Percentiles rank a stretch among this genome's conserved stretches.
These are phyloP conservation scores for Pachycephala philippinensis DNA, from an alignment of 2,113 vertebrate genomes.

Conservation along the genomic window DNA sequence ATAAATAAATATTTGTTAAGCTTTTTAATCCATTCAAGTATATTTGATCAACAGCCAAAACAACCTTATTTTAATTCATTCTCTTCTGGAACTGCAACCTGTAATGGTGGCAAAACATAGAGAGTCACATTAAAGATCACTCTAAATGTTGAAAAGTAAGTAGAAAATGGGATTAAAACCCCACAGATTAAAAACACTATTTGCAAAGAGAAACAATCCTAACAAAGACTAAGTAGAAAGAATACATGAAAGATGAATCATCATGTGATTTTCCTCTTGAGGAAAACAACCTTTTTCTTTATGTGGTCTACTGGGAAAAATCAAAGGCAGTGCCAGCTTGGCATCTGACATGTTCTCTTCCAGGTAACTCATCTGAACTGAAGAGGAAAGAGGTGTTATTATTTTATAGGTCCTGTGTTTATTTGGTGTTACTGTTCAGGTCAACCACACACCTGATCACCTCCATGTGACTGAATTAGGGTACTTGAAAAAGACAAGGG, in stretches of 20 bases:
- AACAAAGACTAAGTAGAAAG: background rate
- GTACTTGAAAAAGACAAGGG: background rate
- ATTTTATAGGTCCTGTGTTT: background rate
- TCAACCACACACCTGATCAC: background rate
- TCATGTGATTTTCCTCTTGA: slow-evolving; percentile 1
- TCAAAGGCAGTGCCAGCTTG: slow-evolving; percentile 5
- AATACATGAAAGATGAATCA: background rate
- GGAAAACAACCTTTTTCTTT: background rate
- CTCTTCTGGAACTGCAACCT: background rate
- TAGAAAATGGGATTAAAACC: background rate
- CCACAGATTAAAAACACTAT: background rate
- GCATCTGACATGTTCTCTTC: background rate
- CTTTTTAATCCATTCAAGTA: background rate
- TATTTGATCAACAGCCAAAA: background rate
- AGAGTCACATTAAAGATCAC: background rate
- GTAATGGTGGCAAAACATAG: background rate
- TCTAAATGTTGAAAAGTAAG: background rate
- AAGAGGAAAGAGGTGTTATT: background rate
- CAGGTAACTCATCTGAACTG: background rate
- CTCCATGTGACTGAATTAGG: background rate
- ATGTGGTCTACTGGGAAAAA: background rate
- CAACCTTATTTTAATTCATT: background rate
- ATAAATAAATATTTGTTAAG: background rate
- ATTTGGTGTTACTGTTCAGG: background rate
- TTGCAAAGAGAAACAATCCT: background rate